Conservation (phyloP, 2,797 vertebrate species). For the Arrhamphus sclerolepis region DNA sequence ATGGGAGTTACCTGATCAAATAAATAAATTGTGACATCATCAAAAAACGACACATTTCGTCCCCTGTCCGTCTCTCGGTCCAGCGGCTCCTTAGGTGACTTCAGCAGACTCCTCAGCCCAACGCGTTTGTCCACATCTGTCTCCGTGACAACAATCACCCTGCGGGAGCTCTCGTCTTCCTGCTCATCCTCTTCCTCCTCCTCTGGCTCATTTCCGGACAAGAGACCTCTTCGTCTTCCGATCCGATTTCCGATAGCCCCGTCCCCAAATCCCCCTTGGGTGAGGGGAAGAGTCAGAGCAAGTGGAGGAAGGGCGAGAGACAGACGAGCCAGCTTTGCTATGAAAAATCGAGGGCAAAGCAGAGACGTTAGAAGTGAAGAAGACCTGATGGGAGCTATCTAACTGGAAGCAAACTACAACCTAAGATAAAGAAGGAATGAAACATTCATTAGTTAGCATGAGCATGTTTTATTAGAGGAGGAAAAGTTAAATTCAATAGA, state of each 20-base stretch:
- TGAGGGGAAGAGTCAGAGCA: conserved; percentile 87
- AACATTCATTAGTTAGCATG: neutral
- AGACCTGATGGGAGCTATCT: too few species aligned
- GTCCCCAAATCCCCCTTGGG: conserved; percentile 85
- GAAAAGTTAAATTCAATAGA: too few species aligned
- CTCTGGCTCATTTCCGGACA: conserved; percentile 77
- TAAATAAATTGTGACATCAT: conserved; percentile 95
- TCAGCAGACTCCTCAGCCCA: conserved; percentile 90
- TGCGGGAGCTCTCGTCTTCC: conserved; percentile 81
- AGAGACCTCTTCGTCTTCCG: conserved; percentile 79
- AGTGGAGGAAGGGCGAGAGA: conserved; percentile 91
- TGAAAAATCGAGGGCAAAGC: conserved; percentile 32
- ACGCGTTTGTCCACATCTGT: conserved; percentile 88
- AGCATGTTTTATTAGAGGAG: too few species aligned
- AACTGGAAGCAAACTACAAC: neutral
- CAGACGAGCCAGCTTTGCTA: conserved; percentile 90
- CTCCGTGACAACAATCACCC: conserved; percentile 90
- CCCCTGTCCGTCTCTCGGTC: conserved; percentile 88
- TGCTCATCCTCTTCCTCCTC: conserved; percentile 84
- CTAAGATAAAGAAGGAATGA: too few species aligned
- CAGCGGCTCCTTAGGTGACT: conserved; percentile 88
- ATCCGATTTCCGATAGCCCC: conserved; percentile 81
- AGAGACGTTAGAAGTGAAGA: neutral
- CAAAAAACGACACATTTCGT: conserved; percentile 94
- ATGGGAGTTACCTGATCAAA: conserved; percentile 89